Evolutionary conservation across 2,113 vertebrate genomes (phyloP), one percentile per base, ranked within the genome.

Genomic region (Lutjanus erythropterus): DNA sequence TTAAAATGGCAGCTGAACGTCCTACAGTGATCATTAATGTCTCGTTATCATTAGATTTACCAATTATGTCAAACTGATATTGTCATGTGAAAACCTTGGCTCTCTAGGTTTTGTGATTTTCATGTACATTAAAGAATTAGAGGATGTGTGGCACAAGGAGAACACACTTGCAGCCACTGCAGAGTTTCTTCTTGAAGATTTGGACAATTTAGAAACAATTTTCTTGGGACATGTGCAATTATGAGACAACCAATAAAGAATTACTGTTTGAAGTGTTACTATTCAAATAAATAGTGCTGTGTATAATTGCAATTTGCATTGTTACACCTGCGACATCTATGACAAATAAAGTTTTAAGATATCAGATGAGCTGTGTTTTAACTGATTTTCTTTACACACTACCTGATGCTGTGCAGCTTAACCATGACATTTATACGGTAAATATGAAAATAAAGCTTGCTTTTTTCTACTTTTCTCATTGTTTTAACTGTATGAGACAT

Each of bases 301-400:
- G 49, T 72, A 21, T 65, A 53, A 53, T 49, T 76, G 33, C 42
- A 46, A 71, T 61, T 62, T 74, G 59, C 44, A 52, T 31, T 81
- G 33, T 59, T 74, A 73, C 42, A 71, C 37, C 64, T 66, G 69
- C 68, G 50, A 75, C 49, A 58, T 52, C 27, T 29, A 21, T 69
- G 21, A 69, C 60, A 50, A 90, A 88, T 87, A 88, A 83, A 83
- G 41, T 44, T 80, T 70, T 35, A 41, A 65, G n/a, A 80, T 44
- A 27, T 64, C 9, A 58, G 21, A 80, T 19, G 42, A 83, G 50
- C 49, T 74, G 67, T 79, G 83, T 85, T 81, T 74, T 66, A 67
- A 33, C 42, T 66, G 61, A 15, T 73, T 86, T 75, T 49, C 16
- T 77, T 55, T 18, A 18, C 21, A 35, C 3, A 27, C 31, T 19